Conservation (phyloP, 1,140 invertebrate genomes). For the Pseudomyrmex gracilis region DNA sequence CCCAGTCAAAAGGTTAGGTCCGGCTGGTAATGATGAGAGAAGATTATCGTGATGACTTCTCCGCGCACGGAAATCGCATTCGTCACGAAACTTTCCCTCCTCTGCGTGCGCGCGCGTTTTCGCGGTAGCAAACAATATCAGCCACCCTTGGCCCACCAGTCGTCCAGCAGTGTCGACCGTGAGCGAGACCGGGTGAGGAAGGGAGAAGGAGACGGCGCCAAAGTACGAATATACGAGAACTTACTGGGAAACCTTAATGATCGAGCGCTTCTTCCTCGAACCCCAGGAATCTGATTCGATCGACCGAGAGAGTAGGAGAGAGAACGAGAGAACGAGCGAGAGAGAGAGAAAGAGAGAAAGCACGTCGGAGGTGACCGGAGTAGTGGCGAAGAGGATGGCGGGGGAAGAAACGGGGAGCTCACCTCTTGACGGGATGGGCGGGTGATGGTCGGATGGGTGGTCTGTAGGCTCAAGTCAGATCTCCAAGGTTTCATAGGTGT, state of each 20-base stretch:
- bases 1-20: slow-evolving; percentile 31
- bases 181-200: slow-evolving; percentile 30
- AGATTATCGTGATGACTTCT: slow-evolving; percentile 55
- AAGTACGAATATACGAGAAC: slow-evolving; percentile 76
- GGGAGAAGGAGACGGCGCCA: slow-evolving; percentile 43
- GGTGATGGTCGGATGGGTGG: slow-evolving; percentile 69
- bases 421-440: slow-evolving; percentile 54
- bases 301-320: slow-evolving; percentile 65
- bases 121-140: slow-evolving; percentile 48
- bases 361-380: slow-evolving; percentile 6
- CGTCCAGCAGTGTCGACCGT: slow-evolving; percentile 12
- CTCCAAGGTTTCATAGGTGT: slow-evolving; percentile 84
- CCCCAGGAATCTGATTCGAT: slow-evolving; percentile 77
- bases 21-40: slow-evolving; percentile 21
- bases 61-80: slow-evolving; percentile 43
- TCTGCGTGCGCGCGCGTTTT: slow-evolving; percentile 12
- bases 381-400: neutral
- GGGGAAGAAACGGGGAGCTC: slow-evolving; percentile 34
- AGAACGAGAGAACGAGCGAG: slow-evolving; percentile 20
- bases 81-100: slow-evolving; percentile 57
- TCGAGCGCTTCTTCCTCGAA: slow-evolving; percentile 80
- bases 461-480: slow-evolving; percentile 78
- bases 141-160: neutral
- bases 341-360: slow-evolving; percentile 40
- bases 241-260: slow-evolving; percentile 80